phyloP scores from a whole-genome alignment of 2,113 vertebrate species.

The Silurus glanis region DNA sequence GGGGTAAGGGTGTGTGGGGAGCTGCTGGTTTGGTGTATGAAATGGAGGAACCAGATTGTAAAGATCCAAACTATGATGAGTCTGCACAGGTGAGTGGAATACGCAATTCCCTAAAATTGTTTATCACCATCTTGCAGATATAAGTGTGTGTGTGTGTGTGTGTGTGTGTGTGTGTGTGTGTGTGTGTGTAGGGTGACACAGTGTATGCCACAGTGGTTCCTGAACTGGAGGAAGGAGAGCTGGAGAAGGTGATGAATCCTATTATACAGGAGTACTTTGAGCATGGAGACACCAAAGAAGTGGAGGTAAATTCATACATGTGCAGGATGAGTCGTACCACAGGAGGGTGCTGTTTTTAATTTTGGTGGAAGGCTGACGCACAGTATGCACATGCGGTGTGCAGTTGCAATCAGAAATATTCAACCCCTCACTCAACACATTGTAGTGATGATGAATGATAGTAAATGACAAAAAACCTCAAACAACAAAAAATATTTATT shows the following conservation, averaged over 20 bases:
- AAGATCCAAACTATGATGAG: conserved; percentile 86
- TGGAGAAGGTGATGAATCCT: conserved; percentile 82
- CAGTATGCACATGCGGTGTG: background rate
- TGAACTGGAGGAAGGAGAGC: conserved; percentile 78
- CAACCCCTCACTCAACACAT: too few species aligned
- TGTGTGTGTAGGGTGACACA: conserved; percentile 74
- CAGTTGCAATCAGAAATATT: too few species aligned
- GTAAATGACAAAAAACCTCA: too few species aligned
- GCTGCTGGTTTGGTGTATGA: conserved; percentile 84
- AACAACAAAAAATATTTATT: too few species aligned
- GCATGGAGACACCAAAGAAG: conserved; percentile 84
- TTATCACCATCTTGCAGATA: background rate
- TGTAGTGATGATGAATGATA: too few species aligned
- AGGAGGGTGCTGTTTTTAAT: background rate
- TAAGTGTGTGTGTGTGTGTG: conserved; percentile 19
- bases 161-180: background rate
- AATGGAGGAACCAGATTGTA: conserved; percentile 78
- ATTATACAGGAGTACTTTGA: conserved; percentile 86
- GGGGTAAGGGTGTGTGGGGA: conserved; percentile 87
- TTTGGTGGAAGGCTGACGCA: background rate
- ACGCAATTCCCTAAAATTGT: background rate
- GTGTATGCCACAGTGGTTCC: conserved; percentile 82
- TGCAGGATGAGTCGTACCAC: background rate
- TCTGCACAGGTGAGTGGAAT: conserved; percentile 72
- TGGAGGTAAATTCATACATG: conserved; percentile 67